Conservation (phyloP, 2,113 vertebrate species). For the Micronisus gabar region DNA sequence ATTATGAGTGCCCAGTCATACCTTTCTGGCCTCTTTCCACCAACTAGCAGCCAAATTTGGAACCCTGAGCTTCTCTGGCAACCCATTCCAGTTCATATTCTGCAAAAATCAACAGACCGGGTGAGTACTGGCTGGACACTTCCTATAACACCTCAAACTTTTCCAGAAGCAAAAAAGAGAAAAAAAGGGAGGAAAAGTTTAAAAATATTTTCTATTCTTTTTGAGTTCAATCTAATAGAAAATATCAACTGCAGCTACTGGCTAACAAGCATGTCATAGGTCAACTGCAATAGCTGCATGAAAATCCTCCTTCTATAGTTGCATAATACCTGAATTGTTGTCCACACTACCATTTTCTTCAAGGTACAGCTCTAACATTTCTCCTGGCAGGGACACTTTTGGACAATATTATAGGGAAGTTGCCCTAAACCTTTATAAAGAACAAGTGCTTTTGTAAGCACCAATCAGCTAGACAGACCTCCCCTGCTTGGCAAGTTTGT, state of each 20-base stretch:
- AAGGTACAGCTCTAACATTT: neutral
- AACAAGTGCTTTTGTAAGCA: neutral
- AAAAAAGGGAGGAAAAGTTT: accelerated
- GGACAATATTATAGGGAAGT: neutral
- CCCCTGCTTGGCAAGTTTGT: neutral
- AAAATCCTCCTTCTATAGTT: neutral
- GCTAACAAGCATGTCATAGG: neutral
- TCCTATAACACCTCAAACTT: neutral
- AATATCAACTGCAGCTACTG: neutral
- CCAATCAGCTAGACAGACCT: neutral
- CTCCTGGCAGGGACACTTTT: neutral
- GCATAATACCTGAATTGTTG: neutral
- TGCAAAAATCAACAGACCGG: constrained; percentile 76
- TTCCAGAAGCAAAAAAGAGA: neutral
- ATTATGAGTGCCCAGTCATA: constrained; percentile 88
- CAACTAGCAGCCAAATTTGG: constrained; percentile 72
- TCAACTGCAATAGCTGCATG: neutral
- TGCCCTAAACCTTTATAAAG: neutral
- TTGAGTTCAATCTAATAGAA: neutral
- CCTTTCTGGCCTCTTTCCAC: constrained; percentile 86
- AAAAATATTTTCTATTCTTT: neutral
- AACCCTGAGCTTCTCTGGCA: constrained; percentile 80
- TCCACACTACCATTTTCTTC: neutral
- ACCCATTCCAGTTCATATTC: constrained; percentile 87
- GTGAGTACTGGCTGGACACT: constrained; percentile 60